Evolutionary conservation across 1,140 invertebrate genomes (phyloP), one percentile per base, ranked within the genome.

Genomic region (Luehdorfia chinensis): DNA sequence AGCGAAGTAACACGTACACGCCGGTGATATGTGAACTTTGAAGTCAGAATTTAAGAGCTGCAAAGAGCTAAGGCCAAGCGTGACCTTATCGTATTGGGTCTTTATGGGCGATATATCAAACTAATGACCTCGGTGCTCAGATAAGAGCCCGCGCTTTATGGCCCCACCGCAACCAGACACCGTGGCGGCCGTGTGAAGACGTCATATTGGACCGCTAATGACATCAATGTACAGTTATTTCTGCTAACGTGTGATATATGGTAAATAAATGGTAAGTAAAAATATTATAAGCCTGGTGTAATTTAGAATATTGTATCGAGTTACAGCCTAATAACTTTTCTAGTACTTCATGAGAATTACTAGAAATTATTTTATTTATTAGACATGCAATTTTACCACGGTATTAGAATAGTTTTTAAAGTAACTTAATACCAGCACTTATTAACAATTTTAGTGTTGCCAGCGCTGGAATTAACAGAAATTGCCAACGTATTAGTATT

Each of bases 31-130:
- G 39, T 30, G 39, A 43, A 18, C 12, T 25, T 28, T 11, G 37
- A 12, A 4, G 25, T 14, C 23, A 16, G 39, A 30, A 43, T 30
- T 28, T 30, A 43, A 43, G 39, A 43, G 39, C 25, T 43, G 23
- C 12, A 11, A 41, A 15, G 23, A 41, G 36, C 19, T 34, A 25
- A 13, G 19, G 19, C 31, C 21, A 13, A 13, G 39, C 39, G 25
- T 43, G 39, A 43, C 39, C 39, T 43, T 43, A 43, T 43, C 39
- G 39, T 15, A 43, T 43, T 28, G 27, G 39, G 14, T 16, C 39
- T 43, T 43, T 43, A 43, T 43, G 39, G 39, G 4, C 14, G 13
- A 30, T 43, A 43, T 30, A 43, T 43, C 39, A 43, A 43, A 43
- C 39, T 43, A 43, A 43, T 43, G 39, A 43, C 39, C 39, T 28